These are phyloP conservation scores for Argyresthia goedartella DNA, from an alignment of 2,888 invertebrate genomes.

Conservation along the genomic window DNA sequence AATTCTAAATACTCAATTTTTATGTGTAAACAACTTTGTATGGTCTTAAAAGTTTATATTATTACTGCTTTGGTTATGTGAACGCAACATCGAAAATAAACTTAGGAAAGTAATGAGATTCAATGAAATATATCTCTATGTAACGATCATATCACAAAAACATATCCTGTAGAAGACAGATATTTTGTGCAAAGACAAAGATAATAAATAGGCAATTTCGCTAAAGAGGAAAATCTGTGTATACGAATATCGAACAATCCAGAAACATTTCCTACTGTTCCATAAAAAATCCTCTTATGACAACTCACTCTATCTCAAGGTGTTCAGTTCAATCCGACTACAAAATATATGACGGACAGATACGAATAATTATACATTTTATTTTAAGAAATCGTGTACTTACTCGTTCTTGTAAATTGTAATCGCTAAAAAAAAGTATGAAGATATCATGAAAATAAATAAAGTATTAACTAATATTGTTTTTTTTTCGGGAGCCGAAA, in stretches of 20 bases:
- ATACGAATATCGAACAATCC: slow-evolving; percentile 43
- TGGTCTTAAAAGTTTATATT: background rate
- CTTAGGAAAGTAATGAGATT: background rate
- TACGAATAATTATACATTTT: slow-evolving; percentile 13
- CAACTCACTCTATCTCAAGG: background rate
- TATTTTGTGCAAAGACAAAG: slow-evolving; percentile 29
- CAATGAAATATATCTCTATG: background rate
- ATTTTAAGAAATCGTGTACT: slow-evolving; percentile 50
- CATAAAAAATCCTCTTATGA: background rate
- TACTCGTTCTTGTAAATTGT: slow-evolving; percentile 58
- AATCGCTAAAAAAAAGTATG: slow-evolving; percentile 56
- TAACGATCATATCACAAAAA: slow-evolving; percentile 23
- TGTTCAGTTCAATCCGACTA: no score
- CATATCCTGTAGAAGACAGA: slow-evolving; percentile 49
- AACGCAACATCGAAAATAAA: slow-evolving; percentile 2
- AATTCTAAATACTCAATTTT: slow-evolving; percentile 32
- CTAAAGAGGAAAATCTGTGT: slow-evolving; percentile 39
- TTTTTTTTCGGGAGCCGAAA: background rate
- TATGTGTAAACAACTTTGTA: background rate
- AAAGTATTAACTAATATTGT: background rate
- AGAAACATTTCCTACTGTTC: no score
- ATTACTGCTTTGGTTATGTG: background rate
- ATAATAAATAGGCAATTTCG: slow-evolving; percentile 37
- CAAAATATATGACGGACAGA: no score
- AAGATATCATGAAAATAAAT: slow-evolving; percentile 15